Conservation (phyloP, 2,888 invertebrate species). For the Digitonthophagus gazella region DNA sequence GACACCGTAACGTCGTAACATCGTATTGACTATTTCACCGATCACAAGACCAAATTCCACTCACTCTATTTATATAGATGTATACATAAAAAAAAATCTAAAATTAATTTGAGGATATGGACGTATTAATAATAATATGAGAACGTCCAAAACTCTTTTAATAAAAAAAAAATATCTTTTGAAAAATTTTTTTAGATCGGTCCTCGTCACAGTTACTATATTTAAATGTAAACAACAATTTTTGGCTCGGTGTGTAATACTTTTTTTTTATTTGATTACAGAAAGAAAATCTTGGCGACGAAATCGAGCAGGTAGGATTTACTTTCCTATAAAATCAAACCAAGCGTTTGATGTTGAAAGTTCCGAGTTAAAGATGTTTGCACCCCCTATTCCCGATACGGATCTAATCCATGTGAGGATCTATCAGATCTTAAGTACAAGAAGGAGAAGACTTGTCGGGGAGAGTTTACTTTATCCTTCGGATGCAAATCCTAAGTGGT, state of each 20-base stretch:
- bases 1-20: neutral
- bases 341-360: slow-evolving; percentile 47
- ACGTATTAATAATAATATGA: neutral
- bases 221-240: too few relatives aligned
- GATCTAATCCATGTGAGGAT: slow-evolving; percentile 42
- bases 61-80: neutral
- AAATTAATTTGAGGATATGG: neutral
- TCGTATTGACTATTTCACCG: neutral
- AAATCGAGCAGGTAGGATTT: slow-evolving; percentile 36
- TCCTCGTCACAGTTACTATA: too few relatives aligned
- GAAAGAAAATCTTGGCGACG: slow-evolving; percentile 41
- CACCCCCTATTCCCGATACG: slow-evolving; percentile 38
- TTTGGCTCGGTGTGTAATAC: too few relatives aligned
- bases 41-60: neutral
- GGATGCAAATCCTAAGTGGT: slow-evolving; percentile 54
- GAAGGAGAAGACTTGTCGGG: slow-evolving; percentile 47
- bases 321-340: slow-evolving; percentile 37
- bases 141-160: neutral
- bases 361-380: slow-evolving; percentile 52
- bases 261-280: slow-evolving; percentile 35
- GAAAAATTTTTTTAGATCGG: too few relatives aligned
- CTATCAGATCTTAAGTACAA: slow-evolving; percentile 48
- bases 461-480: slow-evolving; percentile 47
- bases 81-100: too few relatives aligned
- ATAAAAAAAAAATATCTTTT: neutral